Conservation (phyloP, 2,113 vertebrate species). For the Narcine bancroftii region DNA sequence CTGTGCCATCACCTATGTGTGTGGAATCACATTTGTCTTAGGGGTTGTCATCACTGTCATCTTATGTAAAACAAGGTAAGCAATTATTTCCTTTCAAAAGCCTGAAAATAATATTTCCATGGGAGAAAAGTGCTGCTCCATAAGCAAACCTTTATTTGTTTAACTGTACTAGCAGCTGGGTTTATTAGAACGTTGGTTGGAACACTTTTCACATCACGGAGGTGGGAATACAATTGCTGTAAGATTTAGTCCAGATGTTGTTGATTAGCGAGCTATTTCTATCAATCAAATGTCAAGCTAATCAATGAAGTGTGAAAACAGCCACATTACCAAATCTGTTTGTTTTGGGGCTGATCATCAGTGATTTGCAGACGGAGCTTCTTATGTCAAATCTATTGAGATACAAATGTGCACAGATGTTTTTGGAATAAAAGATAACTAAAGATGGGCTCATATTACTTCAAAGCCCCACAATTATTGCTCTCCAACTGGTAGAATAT, state of each 20-base stretch:
- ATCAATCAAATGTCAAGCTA: neutral
- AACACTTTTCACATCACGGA: neutral
- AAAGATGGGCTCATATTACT: neutral
- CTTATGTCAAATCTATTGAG: neutral
- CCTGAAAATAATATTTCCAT: conserved; percentile 37
- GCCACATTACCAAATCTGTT: neutral
- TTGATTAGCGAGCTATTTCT: neutral
- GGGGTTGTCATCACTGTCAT: conserved; percentile 56
- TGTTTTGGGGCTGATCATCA: neutral
- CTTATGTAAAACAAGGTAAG: conserved; percentile 65
- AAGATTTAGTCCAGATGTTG: neutral
- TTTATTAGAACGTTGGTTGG: neutral
- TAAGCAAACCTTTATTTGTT: neutral
- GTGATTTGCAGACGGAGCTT: neutral
- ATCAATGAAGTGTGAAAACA: neutral
- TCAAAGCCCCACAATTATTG: neutral
- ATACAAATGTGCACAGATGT: neutral
- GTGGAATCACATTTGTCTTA: conserved; percentile 57
- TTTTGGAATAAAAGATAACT: neutral
- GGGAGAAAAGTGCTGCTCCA: too few relatives aligned
- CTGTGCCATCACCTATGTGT: conserved; percentile 52
- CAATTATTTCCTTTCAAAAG: conserved; percentile 40
- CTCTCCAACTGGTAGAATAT: neutral
- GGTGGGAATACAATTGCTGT: neutral
- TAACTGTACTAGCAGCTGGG: neutral